These are phyloP conservation scores for Sceloporus undulatus DNA, from an alignment of 2,113 vertebrate genomes.

Conservation along the genomic window DNA sequence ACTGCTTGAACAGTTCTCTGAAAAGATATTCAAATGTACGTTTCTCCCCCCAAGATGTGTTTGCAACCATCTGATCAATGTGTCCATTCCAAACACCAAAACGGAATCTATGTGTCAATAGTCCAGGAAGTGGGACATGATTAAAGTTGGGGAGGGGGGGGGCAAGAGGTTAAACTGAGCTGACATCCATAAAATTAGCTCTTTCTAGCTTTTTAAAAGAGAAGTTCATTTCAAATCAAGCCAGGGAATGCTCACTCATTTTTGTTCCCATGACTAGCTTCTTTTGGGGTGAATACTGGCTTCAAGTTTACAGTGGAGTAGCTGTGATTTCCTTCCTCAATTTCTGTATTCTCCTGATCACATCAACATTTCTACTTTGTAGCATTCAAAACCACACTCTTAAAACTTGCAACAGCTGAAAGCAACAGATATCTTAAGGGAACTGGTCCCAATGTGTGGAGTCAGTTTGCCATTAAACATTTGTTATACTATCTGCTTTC, in stretches of 20 bases:
- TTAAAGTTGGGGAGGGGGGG: too few species aligned
- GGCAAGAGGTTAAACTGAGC: too few species aligned
- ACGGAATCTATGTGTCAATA: too few species aligned
- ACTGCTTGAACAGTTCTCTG: too few species aligned
- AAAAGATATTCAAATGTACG: too few species aligned
- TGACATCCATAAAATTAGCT: background rate
- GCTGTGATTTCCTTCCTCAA: background rate
- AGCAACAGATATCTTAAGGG: slow-evolving; percentile 8
- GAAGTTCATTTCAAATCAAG: background rate
- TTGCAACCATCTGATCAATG: too few species aligned
- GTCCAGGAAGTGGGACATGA: too few species aligned
- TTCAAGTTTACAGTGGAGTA: background rate
- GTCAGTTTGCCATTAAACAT: slow-evolving; percentile 35
- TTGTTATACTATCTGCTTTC: background rate
- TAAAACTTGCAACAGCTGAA: background rate
- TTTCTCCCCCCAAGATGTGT: too few species aligned
- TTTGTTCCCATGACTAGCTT: background rate
- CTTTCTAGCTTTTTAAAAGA: background rate
- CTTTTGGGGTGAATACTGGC: background rate
- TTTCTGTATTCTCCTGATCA: background rate
- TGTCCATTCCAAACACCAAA: too few species aligned
- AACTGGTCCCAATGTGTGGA: background rate
- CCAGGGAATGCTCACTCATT: background rate
- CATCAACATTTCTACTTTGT: background rate
- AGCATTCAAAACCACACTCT: background rate